These are phyloP conservation scores for Cyanoliseus patagonus DNA, from an alignment of 2,113 vertebrate genomes.

Conservation along the genomic window DNA sequence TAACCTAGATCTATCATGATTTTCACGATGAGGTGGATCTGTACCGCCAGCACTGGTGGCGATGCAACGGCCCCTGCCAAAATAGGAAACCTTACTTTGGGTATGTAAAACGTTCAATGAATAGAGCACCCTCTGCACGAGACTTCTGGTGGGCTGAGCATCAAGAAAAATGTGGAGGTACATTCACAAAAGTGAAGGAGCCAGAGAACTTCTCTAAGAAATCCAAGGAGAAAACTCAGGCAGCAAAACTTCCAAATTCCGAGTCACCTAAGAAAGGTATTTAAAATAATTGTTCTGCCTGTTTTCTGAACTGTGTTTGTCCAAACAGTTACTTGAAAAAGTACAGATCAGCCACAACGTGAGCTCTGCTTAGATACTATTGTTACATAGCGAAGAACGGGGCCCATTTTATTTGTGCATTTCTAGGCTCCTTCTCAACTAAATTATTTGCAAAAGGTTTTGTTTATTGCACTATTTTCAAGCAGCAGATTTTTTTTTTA, in stretches of 20 bases:
- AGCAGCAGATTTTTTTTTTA: neutral
- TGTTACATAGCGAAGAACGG: neutral
- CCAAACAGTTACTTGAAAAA: neutral
- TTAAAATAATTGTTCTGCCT: neutral
- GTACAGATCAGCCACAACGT: neutral
- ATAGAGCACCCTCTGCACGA: constrained; percentile 86
- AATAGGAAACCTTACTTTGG: constrained; percentile 84
- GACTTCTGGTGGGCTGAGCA: constrained; percentile 95
- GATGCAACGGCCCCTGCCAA: constrained; percentile 88
- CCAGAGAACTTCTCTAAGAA: constrained; percentile 89
- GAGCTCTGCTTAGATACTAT: neutral
- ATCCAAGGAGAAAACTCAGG: constrained; percentile 62
- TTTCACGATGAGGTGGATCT: constrained; percentile 90
- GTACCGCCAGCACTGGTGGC: constrained; percentile 97
- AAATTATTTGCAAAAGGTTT: neutral
- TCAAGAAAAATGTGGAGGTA: constrained; percentile 86
- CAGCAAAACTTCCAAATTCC: neutral
- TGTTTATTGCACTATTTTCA: neutral
- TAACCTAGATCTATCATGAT: constrained; percentile 84
- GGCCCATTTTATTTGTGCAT: neutral
- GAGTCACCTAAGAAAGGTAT: constrained; percentile 44
- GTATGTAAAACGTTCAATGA: constrained; percentile 91
- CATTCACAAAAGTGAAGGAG: constrained; percentile 88
- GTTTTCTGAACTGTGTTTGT: neutral
- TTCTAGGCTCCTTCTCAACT: neutral